phyloP scores from a whole-genome alignment of 2,888 invertebrate species.

The Chrysomela aeneicollis region DNA sequence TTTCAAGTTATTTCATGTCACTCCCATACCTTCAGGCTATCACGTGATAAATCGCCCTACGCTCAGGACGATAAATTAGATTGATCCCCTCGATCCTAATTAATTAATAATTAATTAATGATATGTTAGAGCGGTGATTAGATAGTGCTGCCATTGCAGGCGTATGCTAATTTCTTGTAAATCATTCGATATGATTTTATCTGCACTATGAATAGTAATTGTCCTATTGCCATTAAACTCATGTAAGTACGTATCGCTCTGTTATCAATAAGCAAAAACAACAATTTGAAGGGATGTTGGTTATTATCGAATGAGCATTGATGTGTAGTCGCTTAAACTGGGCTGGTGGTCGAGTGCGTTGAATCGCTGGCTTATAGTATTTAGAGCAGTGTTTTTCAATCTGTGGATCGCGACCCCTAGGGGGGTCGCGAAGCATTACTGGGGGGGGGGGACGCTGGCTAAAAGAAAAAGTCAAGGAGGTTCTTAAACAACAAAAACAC shows the following conservation, averaged over 20 bases:
- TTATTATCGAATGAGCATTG: not conserved
- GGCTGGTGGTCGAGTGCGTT: too few relatives aligned
- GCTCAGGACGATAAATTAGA: conserved; percentile 47
- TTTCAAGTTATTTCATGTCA: not conserved
- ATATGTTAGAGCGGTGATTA: conserved; percentile 56
- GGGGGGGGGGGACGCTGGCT: too few relatives aligned
- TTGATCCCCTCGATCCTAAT: conserved; percentile 50
- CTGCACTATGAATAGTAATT: conserved; percentile 54
- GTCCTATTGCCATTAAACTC: conserved; percentile 23
- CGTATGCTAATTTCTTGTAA: conserved; percentile 62
- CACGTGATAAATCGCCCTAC: conserved; percentile 39
- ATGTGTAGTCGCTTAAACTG: too few relatives aligned
- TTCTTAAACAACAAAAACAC: too few relatives aligned
- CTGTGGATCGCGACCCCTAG: too few relatives aligned
- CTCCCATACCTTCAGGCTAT: conserved; percentile 24
- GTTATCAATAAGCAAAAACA: conserved; percentile 13
- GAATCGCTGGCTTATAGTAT: too few relatives aligned
- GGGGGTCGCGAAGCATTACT: too few relatives aligned
- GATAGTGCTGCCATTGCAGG: conserved; percentile 59
- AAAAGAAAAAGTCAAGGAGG: too few relatives aligned
- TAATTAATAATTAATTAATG: conserved; percentile 58
- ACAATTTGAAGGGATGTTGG: not conserved
- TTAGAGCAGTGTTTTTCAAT: too few relatives aligned
- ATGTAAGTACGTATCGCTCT: not conserved
- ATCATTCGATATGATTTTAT: conserved; percentile 60